Evolutionary conservation across 1,140 invertebrate genomes (phyloP), one percentile per base, ranked within the genome.

Genomic region (Psilanteris sp.): DNA sequence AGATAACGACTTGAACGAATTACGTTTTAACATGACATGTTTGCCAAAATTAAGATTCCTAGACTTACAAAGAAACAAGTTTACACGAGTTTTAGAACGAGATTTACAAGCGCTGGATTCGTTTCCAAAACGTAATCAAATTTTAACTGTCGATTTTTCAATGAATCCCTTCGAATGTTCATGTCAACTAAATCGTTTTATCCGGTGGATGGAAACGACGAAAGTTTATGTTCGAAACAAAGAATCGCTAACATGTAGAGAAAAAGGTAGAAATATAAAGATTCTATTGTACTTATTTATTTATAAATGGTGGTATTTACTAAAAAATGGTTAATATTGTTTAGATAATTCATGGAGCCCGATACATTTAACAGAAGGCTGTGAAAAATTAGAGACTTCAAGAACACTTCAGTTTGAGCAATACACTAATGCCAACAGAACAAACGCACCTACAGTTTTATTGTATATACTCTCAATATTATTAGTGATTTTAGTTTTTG

Each of bases 101-200:
- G 93, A 94, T 67, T 80, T 94, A 20, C 85, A 88, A 0, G 77
- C 84, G 6, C 85, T 95, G 8, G 93, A 94, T 70, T 81, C 84
- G 8, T 82, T 93, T 26, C 87, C 90, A 7, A 83, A 87, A 54
- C 86, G 89, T 10, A 90, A 91, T 68, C 86, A 89, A 9, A 81
- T 86, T n/a, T 81, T 94, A 6, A 88, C 89, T n/a, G 86, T 95
- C 0, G 93, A 95, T 78, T 88, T 95, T 1, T 89, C 86, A 14
- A 83, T 88, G 1, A 95, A 95, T 88, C 92, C 92, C 3, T 92
- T 95, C 10, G 82, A 85, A 22, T 95, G 93, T 80, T 91, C 92
- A 26, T 91, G 92, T 73, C 88, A 90, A 29, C 84, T 93, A 3
- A 89, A 90, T 54, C 86, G 90, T 7, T 91, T 94, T 18, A 89